phyloP scores from a whole-genome alignment of 1,140 invertebrate genomes.

The Propsilocerus akamusi region DNA sequence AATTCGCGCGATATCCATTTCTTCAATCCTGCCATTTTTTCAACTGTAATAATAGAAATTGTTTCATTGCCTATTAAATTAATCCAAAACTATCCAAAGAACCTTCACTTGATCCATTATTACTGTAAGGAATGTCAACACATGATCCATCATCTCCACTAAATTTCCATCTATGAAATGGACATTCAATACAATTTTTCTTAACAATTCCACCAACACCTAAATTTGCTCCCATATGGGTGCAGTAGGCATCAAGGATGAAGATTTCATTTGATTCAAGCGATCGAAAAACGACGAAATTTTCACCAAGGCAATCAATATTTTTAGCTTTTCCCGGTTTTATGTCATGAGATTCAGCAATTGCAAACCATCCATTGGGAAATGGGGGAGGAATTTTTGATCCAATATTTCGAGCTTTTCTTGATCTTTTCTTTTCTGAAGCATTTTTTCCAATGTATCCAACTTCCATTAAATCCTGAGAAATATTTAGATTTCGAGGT shows the following conservation, averaged over 20 bases:
- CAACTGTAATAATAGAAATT: conserved; percentile 26
- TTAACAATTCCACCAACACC: conserved; percentile 53
- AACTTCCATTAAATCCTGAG: too few species aligned
- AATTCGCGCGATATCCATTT: conserved; percentile 45
- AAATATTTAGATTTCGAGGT: not conserved
- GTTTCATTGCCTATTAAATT: conserved; percentile 7
- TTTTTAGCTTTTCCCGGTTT: conserved; percentile 36
- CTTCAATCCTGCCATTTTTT: conserved; percentile 36
- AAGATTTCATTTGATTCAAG: conserved; percentile 37
- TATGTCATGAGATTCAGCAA: conserved; percentile 50
- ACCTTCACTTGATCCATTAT: conserved; percentile 8
- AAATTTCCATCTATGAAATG: conserved; percentile 78
- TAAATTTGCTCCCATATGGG: conserved; percentile 75
- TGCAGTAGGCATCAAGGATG: conserved; percentile 70
- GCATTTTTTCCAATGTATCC: not conserved
- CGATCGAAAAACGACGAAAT: conserved; percentile 56
- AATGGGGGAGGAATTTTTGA: conserved; percentile 55
- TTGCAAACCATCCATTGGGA: conserved; percentile 77
- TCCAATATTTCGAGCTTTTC: conserved; percentile 23
- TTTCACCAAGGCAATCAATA: conserved; percentile 49
- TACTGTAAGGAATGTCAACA: conserved; percentile 43
- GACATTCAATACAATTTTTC: conserved; percentile 66
- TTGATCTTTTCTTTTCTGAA: too few species aligned
- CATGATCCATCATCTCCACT: conserved; percentile 50
- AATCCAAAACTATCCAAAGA: not conserved